A percentile compares a stretch with the other conserved stretches of the same genome.
Evolutionary conservation across 2,797 vertebrate genomes (phyloP).

Genomic region (Thalassophryne amazonica): DNA sequence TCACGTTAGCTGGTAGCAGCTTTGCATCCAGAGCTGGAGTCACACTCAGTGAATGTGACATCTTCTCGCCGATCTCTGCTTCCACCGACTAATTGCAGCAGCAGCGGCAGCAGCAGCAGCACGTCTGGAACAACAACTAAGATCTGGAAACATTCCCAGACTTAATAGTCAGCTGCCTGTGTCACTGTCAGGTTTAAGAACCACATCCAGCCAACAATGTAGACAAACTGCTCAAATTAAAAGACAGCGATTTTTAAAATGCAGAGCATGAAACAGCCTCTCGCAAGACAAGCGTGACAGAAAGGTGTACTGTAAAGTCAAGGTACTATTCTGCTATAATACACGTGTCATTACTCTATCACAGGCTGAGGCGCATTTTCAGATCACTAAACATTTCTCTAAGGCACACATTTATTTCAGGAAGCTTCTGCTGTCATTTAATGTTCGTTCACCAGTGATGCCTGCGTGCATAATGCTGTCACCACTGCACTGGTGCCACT

Average conservation of each 20-base stretch:
- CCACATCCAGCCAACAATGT: constrained; percentile 48
- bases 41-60: constrained; percentile 10
- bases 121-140: constrained; percentile 50
- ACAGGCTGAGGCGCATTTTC: constrained; percentile 53
- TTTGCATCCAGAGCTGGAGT: constrained; percentile 13
- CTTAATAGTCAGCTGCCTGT: constrained; percentile 49
- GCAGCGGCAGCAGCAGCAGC: constrained; percentile 54
- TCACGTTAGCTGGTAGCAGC: constrained; percentile 31
- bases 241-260: constrained; percentile 39
- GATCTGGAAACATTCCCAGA: constrained; percentile 72
- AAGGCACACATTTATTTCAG: constrained; percentile 56
- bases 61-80: constrained; percentile 21
- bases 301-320: constrained; percentile 22
- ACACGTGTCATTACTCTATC: constrained; percentile 33
- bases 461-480: constrained; percentile 54
- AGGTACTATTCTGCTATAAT: constrained; percentile 11
- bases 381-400: constrained; percentile 39
- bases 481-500: constrained; percentile 40
- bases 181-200: constrained; percentile 56
- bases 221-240: constrained; percentile 46
- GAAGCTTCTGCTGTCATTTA: constrained; percentile 47
- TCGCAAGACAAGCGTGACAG: constrained; percentile 14
- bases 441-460: constrained; percentile 47
- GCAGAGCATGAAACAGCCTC: constrained; percentile 7
- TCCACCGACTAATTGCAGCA: constrained; percentile 19